Percentiles rank a stretch among this genome's conserved stretches.
These are phyloP conservation scores for Megalops cyprinoides DNA, from an alignment of 2,797 vertebrate species.

Conservation along the genomic window DNA sequence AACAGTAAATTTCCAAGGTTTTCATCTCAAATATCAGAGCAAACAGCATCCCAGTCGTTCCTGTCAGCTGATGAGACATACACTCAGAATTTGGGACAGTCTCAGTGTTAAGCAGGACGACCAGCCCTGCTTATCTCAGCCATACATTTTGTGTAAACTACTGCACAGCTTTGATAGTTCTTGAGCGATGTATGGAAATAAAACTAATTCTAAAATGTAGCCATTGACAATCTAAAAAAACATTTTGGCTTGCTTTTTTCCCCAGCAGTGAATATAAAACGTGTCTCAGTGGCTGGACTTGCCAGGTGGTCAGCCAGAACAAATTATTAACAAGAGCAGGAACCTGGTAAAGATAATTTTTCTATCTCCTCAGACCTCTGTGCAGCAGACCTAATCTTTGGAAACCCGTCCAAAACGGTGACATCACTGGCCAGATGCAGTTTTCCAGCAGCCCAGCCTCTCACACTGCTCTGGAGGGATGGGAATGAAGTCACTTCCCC, in stretches of 20 bases:
- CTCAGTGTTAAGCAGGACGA: too few species aligned
- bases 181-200: background rate
- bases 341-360: slow-evolving; percentile 3
- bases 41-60: too few species aligned
- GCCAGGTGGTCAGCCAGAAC: background rate
- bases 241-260: background rate
- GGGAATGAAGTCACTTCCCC: slow-evolving; percentile 71
- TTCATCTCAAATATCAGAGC: too few species aligned
- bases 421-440: slow-evolving; percentile 65
- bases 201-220: background rate
- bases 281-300: background rate
- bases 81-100: too few species aligned
- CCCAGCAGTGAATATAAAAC: background rate
- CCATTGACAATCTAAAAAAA: background rate
- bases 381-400: slow-evolving; percentile 49
- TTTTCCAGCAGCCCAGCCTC: slow-evolving; percentile 48
- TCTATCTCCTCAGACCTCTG: slow-evolving; percentile 43
- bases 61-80: too few species aligned
- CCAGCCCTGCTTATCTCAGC: background rate
- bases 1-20: too few species aligned
- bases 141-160: background rate
- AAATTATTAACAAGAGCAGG: background rate
- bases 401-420: slow-evolving; percentile 55
- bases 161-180: background rate
- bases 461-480: slow-evolving; percentile 63